These are phyloP conservation scores for Buathra laborator DNA, from an alignment of 2,888 invertebrate genomes.

Conservation along the genomic window DNA sequence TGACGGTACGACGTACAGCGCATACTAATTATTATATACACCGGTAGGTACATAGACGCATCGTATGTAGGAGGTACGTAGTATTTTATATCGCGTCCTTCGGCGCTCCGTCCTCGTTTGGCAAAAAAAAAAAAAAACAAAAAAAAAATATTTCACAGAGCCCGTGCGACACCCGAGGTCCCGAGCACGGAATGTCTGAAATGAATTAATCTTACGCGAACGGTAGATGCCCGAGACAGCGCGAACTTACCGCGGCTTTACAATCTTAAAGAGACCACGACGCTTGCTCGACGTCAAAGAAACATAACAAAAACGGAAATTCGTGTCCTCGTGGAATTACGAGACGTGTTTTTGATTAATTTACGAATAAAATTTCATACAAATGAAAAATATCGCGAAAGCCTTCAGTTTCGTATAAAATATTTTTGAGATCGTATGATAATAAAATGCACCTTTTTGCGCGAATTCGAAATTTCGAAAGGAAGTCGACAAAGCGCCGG, in stretches of 20 bases:
- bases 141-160: conserved; percentile 34
- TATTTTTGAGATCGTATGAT: too few relatives aligned
- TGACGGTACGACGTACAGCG: conserved; percentile 64
- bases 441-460: too few relatives aligned
- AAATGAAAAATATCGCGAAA: neutral
- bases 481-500: too few relatives aligned
- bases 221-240: conserved; percentile 31
- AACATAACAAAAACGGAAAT: neutral
- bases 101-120: conserved; percentile 35
- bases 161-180: neutral
- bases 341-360: conserved; percentile 3
- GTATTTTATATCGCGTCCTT: conserved; percentile 61
- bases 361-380: neutral
- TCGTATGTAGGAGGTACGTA: conserved; percentile 65
- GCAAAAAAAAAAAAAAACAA: neutral
- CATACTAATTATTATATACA: conserved; percentile 72
- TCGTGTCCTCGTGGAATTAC: neutral
- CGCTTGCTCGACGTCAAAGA: conserved; percentile 3
- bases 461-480: too few relatives aligned
- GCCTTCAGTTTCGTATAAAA: too few relatives aligned
- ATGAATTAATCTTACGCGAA: conserved; percentile 58
- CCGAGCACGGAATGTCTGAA: conserved; percentile 37
- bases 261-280: conserved; percentile 1
- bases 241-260: neutral
- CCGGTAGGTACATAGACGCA: conserved; percentile 5